A percentile compares a stretch with the other conserved stretches of the same genome.
Evolutionary conservation across 2,797 vertebrate species (phyloP).

Genomic region (Rhynchotus rufescens): DNA sequence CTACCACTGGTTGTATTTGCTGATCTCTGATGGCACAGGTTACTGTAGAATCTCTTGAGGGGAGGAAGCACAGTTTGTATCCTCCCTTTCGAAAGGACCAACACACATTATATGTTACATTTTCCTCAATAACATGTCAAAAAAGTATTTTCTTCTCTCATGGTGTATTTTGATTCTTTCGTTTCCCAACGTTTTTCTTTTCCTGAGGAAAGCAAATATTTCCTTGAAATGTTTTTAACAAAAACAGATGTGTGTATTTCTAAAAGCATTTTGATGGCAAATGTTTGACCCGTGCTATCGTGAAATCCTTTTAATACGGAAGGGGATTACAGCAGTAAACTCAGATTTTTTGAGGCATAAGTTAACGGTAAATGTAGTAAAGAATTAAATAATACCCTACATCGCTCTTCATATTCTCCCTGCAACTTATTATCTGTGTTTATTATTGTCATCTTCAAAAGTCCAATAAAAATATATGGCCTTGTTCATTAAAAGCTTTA

Average conservation of each 20-base stretch:
- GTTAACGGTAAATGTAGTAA: slow-evolving; percentile 61
- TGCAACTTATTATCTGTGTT: slow-evolving; percentile 19
- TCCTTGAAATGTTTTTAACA: background rate
- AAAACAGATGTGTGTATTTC: background rate
- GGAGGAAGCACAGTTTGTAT: background rate
- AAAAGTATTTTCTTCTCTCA: background rate
- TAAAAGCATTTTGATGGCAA: background rate
- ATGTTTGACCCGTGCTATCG: background rate
- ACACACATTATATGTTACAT: background rate
- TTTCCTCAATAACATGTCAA: background rate
- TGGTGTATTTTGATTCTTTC: background rate
- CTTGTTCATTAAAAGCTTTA: background rate
- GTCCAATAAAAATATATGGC: background rate
- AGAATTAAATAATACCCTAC: slow-evolving; percentile 40
- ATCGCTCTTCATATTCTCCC: slow-evolving; percentile 24
- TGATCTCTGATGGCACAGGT: background rate
- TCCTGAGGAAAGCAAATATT: background rate
- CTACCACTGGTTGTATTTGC: background rate
- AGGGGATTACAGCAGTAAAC: background rate
- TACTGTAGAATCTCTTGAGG: background rate
- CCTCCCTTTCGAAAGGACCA: background rate
- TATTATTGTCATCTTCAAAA: slow-evolving; percentile 21
- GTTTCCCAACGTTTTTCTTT: background rate
- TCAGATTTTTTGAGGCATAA: background rate
- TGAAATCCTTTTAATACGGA: slow-evolving; percentile 23